Percentiles rank a stretch among this genome's conserved stretches.
These are phyloP conservation scores for Aphidius colemani DNA, from an alignment of 2,888 invertebrate genomes.

Conservation along the genomic window DNA sequence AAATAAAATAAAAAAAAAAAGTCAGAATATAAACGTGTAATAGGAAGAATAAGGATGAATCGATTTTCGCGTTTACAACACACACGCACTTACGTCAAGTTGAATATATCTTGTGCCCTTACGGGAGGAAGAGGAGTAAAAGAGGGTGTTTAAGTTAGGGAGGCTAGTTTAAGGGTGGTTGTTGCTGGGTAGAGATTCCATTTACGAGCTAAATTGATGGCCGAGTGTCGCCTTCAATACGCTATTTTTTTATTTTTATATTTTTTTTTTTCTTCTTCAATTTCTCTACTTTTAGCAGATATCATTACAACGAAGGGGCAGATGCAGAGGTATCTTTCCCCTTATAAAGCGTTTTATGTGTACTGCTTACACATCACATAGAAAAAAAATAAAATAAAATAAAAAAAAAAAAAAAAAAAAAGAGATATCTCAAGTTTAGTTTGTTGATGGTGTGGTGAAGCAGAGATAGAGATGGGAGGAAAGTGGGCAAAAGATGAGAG, in stretches of 20 bases:
- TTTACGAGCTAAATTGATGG: slow-evolving; percentile 52
- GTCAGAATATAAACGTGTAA: too few relatives aligned
- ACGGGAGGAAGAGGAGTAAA: slow-evolving; percentile 18
- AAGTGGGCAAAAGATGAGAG: too few relatives aligned
- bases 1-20: too few relatives aligned
- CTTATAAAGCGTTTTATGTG: slow-evolving; percentile 33
- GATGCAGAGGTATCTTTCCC: slow-evolving; percentile 47
- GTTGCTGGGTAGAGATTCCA: slow-evolving; percentile 35
- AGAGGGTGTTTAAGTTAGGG: slow-evolving; percentile 19
- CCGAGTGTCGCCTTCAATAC: slow-evolving; percentile 41
- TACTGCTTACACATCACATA: slow-evolving; percentile 19
- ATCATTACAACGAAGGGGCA: slow-evolving; percentile 55
- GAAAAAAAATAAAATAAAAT: slow-evolving; percentile 21
- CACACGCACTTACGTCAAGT: slow-evolving; percentile 9
- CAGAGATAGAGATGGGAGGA: too few relatives aligned
- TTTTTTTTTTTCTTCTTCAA: slow-evolving; percentile 22
- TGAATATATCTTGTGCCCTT: slow-evolving; percentile 7
- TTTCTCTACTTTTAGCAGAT: slow-evolving; percentile 39
- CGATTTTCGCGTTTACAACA: slow-evolving; percentile 12
- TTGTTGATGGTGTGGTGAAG: too few relatives aligned
- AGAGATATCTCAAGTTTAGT: too few relatives aligned
- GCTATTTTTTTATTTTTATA: slow-evolving; percentile 28
- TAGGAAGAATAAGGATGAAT: background rate
- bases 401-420: background rate
- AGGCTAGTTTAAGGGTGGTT: background rate